Percentiles rank a stretch among this genome's conserved stretches.
Evolutionary conservation across 2,888 invertebrate species (phyloP).

Genomic region (Diarsia brunnea): DNA sequence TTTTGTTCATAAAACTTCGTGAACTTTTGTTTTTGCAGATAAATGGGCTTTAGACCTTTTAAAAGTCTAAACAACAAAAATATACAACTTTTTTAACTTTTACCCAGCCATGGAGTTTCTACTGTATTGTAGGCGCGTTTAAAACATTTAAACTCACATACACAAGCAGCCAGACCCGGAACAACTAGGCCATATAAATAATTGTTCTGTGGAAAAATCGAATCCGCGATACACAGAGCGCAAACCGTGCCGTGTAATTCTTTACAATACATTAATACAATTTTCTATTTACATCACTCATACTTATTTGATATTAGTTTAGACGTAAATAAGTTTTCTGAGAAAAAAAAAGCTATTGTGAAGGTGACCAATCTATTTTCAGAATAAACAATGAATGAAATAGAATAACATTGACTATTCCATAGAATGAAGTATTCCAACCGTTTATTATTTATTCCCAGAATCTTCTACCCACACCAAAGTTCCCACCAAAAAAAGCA

Average conservation of each 20-base stretch:
- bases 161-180: too few relatives aligned
- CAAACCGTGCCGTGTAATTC: too few relatives aligned
- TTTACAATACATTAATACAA: not conserved
- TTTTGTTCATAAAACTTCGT: conserved; percentile 2
- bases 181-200: too few relatives aligned
- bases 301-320: not conserved
- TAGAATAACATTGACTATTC: not conserved
- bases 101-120: too few relatives aligned
- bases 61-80: not conserved
- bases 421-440: not conserved
- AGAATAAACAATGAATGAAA: not conserved
- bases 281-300: not conserved
- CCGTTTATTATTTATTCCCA: not conserved
- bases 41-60: not conserved
- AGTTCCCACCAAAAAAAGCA: not conserved
- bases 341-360: not conserved
- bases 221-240: too few relatives aligned
- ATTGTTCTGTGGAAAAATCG: too few relatives aligned
- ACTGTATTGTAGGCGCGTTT: too few relatives aligned
- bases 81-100: too few relatives aligned
- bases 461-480: not conserved
- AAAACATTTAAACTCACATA: too few relatives aligned
- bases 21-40: not conserved
- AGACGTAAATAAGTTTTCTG: not conserved
- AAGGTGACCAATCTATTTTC: not conserved